phyloP scores from a whole-genome alignment of 2,113 vertebrate species.

The Trematocara unimaculatum region DNA sequence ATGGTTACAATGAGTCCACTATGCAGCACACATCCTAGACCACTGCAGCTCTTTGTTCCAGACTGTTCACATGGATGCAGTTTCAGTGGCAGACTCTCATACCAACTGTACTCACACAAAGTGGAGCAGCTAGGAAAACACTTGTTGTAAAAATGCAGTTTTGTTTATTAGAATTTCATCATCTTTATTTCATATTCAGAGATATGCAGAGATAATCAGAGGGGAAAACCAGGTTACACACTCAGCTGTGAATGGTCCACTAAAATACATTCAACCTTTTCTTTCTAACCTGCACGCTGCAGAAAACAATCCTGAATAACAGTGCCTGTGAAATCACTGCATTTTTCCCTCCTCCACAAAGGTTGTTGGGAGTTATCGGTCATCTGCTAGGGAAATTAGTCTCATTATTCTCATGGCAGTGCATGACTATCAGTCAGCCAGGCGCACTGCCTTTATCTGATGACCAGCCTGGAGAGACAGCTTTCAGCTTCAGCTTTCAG shows the following conservation, averaged over 20 bases:
- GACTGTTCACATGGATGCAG: not conserved
- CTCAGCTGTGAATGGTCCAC: not conserved
- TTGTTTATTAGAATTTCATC: not conserved
- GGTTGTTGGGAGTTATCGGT: conserved; percentile 64
- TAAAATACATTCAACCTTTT: not conserved
- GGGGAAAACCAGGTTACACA: not conserved
- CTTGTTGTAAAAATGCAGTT: not conserved
- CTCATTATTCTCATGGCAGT: conserved; percentile 65
- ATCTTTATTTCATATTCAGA: not conserved
- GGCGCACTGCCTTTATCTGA: conserved; percentile 64
- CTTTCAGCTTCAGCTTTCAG: conserved; percentile 8
- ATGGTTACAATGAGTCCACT: not conserved
- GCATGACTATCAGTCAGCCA: conserved; percentile 63
- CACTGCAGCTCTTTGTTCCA: not conserved
- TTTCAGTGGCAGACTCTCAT: not conserved
- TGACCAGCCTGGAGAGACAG: conserved; percentile 47
- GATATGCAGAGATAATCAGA: not conserved
- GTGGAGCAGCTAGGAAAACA: not conserved
- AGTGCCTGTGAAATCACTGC: conserved; percentile 5
- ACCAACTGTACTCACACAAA: not conserved
- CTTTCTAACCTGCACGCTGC: not conserved
- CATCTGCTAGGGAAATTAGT: conserved; percentile 71
- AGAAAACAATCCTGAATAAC: conserved; percentile 41
- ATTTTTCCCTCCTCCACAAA: conserved; percentile 38
- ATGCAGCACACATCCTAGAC: not conserved